Evolutionary conservation across 2,888 invertebrate genomes (phyloP), one percentile per base, ranked within the genome.

Genomic region (Griposia aprilina): DNA sequence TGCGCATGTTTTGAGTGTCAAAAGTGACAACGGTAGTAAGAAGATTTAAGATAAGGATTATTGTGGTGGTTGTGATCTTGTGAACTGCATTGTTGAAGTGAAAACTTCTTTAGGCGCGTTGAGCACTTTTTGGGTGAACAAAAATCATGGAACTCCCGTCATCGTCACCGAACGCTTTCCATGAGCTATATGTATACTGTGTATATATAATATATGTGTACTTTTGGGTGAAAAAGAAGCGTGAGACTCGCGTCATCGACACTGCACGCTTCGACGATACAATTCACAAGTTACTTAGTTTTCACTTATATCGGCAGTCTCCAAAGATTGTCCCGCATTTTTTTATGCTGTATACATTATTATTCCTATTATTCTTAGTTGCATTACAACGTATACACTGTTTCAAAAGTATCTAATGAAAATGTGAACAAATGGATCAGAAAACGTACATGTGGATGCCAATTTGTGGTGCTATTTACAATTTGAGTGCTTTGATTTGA

Each of bases 31-130:
- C 6, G n/a, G 0, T n/a, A 17, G n/a, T 26, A 36, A 48, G 23
- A 30, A 20, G 20, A 60, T 66, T 26, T 13, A 15, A 17, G 65
- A 66, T 72, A 52, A n/a, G 30, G 8, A 30, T 41, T 60, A 55
- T 80, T 73, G 13, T 79, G 1, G n/a, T 7, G n/a, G 36, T n/a
- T 36, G 6, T 30, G 3, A 45, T 10, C 11, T 50, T 75, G 73
- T 10, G n/a, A 73, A 50, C 48, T 36, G n/a, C 23, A 36, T 23
- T 73, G 30, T 48, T n/a, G n/a, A n/a, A n/a, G n/a, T n/a, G n/a
- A n/a, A n/a, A n/a, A n/a, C n/a, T n/a, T n/a, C n/a, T n/a, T n/a
- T n/a, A n/a, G n/a, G n/a, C n/a, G n/a, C n/a, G n/a, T n/a, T n/a
- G n/a, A n/a, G n/a, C n/a, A n/a, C n/a, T n/a, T n/a, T n/a, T n/a